These are phyloP conservation scores for Panthera leo DNA, from an alignment of 2,113 vertebrate species.

Conservation along the genomic window DNA sequence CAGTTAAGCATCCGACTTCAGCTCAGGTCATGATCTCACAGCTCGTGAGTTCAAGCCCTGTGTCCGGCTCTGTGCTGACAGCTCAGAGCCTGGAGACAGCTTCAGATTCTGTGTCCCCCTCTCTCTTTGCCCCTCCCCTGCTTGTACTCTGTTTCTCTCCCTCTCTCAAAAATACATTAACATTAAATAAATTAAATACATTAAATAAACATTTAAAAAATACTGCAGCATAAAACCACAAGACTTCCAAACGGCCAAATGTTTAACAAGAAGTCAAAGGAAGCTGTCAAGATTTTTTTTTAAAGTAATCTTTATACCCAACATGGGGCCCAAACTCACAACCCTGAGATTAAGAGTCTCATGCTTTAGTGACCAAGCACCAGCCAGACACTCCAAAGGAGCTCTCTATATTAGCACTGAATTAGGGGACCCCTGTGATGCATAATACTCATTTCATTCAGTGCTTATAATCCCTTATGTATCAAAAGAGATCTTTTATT, in stretches of 20 bases:
- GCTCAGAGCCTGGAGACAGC: too few species aligned
- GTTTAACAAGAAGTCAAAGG: background rate
- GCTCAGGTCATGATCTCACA: too few species aligned
- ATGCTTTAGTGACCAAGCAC: background rate
- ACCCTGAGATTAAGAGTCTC: background rate
- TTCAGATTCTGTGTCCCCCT: too few species aligned
- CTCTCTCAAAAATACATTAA: too few species aligned
- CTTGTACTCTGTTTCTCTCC: too few species aligned
- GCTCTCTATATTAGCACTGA: background rate
- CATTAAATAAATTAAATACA: too few species aligned
- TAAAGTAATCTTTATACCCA: background rate
- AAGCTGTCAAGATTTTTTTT: background rate
- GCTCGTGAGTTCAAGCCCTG: too few species aligned
- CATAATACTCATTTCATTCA: background rate
- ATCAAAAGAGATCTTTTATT: background rate
- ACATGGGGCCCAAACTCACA: background rate
- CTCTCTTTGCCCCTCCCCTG: too few species aligned
- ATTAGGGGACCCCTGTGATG: background rate
- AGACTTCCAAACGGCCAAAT: background rate
- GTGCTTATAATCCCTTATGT: background rate
- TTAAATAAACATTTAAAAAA: background rate
- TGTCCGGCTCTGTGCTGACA: too few species aligned
- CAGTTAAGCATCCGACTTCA: too few species aligned
- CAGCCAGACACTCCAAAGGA: background rate
- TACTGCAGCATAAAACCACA: background rate